Base-by-base conservation (phyloP, 2,888 invertebrate species). In the Philonicus albiceps region DNA sequence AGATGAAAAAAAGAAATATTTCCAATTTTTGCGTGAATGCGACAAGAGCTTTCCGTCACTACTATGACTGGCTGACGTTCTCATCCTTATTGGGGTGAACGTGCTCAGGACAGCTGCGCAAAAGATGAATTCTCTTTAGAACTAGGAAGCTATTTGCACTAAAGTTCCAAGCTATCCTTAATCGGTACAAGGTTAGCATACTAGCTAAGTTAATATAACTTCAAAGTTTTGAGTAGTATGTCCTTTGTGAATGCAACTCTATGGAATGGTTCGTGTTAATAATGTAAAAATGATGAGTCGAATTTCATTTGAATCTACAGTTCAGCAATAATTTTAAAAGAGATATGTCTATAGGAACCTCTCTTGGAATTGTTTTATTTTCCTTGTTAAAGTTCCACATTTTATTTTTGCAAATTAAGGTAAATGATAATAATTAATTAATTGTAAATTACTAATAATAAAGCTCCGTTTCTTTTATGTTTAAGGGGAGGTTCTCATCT, bases 31-130 rank as follows among this genome's bases (percentile, higher is more conserved):
- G 34, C 74, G 34, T 34, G 74, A 74, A 74, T 34, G 74, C 74
- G 74, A 74, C 74, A 74, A 74, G 74, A 64, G 64, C 64, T 64
- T 64, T 64, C 64, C 64, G 64, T 64, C 64, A 64, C 64, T 64
- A 64, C 64, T 64, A 64, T 64, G 64, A 27, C 7, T 64, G 64
- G 22, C 64, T 64, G 64, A 64, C 64, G 64, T 64, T 64, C 64
- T 64, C 64, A 64, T 64, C 64, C 64, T 64, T 64, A 64, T 27
- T 27, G 64, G 27, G 64, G 64, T 64, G 64, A 64, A 64, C 64
- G 64, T 64, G 19, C 64, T 64, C 64, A 64, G 64, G 64, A 64
- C 64, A 64, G 19, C 64, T 64, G 64, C 64, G 64, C 64, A 64
- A 64, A 64, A 27, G 7, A 11, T 11, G 11, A 8, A 8, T 22